Evolutionary conservation across 2,888 invertebrate species (phyloP), one percentile per base, ranked within the genome.

Genomic region (Tiliacea citrago): DNA sequence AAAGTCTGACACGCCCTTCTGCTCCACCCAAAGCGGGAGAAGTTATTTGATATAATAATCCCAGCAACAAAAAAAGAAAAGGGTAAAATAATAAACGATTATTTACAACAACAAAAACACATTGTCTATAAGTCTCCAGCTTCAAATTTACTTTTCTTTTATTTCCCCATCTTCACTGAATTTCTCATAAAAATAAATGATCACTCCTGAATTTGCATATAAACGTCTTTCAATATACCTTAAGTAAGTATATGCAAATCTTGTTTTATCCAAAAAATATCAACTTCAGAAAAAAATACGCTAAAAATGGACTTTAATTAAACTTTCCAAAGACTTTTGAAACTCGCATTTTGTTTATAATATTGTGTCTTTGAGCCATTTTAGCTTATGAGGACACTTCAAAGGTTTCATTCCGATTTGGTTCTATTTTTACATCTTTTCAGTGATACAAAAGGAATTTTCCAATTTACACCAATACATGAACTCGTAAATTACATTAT

Each of bases 241-340:
- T 42, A 35, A 45, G 2, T 51, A 24, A 49, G 3, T 24, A 45
- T 47, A 68, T 68, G 45, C 18, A 58, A 77, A 79, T 51, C 16
- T 42, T 2, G 9, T 62, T 1, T 42, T n/a, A 51, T 57, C 29
- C 24, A 45, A 79, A 76, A 76, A 53, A 79, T 57, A 49, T 24
- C 55, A 45, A 12, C 42, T 51, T 62, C 18, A 21, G 13, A 6
- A 29, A 13, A 63, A 39, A 58, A 53, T 4, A 51, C 45, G 51
- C 42, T 58, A 63, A 72, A 9, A 63, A 29, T 39, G 57, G 45
- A 51, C 39, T 73, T 70, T 63, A 79, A 77, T 72, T 72, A 72
- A 72, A 57, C 57, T 69, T 72, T 0, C 35, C 12, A 24, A 68
- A 51, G 35, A n/a, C n/a, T 24, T 58, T 45, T 24, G 12, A 18